These are phyloP conservation scores for Hymenochirus boettgeri DNA, from an alignment of 2,113 vertebrate species.

Conservation along the genomic window DNA sequence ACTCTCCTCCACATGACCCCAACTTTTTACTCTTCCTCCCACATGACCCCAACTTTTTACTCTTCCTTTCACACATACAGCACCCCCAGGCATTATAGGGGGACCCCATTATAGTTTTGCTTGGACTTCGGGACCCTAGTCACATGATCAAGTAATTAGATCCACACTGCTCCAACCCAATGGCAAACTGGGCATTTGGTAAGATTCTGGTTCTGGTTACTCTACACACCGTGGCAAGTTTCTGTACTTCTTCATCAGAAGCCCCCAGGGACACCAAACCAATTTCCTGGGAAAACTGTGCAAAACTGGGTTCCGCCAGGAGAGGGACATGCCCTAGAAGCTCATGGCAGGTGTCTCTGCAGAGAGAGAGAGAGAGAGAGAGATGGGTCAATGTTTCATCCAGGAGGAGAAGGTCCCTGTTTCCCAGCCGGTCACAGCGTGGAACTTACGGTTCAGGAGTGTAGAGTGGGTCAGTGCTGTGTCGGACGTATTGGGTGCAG, in stretches of 20 bases:
- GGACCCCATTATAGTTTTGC: too few species aligned
- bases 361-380: neutral
- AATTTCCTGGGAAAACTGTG: slow-evolving; percentile 97
- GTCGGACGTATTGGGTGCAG: slow-evolving; percentile 95
- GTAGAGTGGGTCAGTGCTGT: slow-evolving; percentile 93
- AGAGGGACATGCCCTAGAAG: slow-evolving; percentile 93
- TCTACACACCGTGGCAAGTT: slow-evolving; percentile 85
- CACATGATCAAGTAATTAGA: too few species aligned
- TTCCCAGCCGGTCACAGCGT: neutral
- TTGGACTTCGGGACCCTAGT: too few species aligned
- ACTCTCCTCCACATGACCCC: too few species aligned
- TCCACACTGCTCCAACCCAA: too few species aligned
- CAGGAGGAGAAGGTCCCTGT: neutral
- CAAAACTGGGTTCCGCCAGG: slow-evolving; percentile 94
- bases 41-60: too few species aligned
- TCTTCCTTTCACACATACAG: too few species aligned
- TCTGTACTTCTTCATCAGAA: slow-evolving; percentile 90
- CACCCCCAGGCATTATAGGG: too few species aligned
- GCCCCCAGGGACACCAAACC: slow-evolving; percentile 93
- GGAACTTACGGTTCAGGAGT: slow-evolving; percentile 96
- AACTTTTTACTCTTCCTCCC: too few species aligned
- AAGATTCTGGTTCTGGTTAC: too few species aligned
- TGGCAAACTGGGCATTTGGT: too few species aligned
- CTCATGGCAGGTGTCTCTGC: slow-evolving; percentile 94
- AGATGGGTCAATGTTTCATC: neutral